Evolutionary conservation across 1,140 invertebrate genomes (phyloP).

Genomic region (Eulimnadia texana): DNA sequence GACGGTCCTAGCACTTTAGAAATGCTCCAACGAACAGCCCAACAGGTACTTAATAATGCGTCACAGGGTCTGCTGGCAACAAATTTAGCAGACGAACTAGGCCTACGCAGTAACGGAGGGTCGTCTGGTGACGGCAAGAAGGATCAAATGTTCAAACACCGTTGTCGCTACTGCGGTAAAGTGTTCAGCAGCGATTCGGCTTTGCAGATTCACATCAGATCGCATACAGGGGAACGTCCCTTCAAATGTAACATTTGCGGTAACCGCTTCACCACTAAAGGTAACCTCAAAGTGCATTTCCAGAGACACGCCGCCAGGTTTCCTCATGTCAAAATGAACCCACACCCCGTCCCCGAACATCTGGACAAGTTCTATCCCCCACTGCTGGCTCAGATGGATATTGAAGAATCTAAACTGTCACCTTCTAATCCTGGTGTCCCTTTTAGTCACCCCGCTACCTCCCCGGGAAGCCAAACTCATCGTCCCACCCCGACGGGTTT

Average conservation of each 20-base stretch:
- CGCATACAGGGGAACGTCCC: constrained; percentile 90
- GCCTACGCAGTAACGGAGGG: constrained; percentile 38
- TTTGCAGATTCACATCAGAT: constrained; percentile 87
- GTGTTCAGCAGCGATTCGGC: constrained; percentile 93
- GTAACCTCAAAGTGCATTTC: constrained; percentile 92
- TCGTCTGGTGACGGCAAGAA: constrained; percentile 36
- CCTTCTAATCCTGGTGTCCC: constrained; percentile 17
- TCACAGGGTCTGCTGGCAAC: constrained; percentile 76
- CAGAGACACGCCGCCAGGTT: constrained; percentile 89
- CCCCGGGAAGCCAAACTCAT: constrained; percentile 1
- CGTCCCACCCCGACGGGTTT: constrained; percentile 21
- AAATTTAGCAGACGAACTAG: constrained; percentile 64
- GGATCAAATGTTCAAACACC: constrained; percentile 90
- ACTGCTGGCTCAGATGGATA: constrained; percentile 61
- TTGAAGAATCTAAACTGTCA: constrained; percentile 34
- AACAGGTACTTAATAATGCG: constrained; percentile 70
- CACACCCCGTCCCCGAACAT: constrained; percentile 78
- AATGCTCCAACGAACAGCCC: constrained; percentile 74
- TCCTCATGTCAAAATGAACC: constrained; percentile 45
- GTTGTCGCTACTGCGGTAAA: constrained; percentile 95
- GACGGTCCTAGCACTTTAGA: constrained; percentile 80
- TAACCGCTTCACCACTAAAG: constrained; percentile 93
- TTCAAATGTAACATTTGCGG: constrained; percentile 98
- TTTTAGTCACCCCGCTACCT: neutral
- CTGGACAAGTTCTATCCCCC: constrained; percentile 89